Percentiles rank a stretch among this genome's conserved stretches.
These are phyloP conservation scores for Periparus ater DNA, from an alignment of 2,797 vertebrate species.

Conservation along the genomic window DNA sequence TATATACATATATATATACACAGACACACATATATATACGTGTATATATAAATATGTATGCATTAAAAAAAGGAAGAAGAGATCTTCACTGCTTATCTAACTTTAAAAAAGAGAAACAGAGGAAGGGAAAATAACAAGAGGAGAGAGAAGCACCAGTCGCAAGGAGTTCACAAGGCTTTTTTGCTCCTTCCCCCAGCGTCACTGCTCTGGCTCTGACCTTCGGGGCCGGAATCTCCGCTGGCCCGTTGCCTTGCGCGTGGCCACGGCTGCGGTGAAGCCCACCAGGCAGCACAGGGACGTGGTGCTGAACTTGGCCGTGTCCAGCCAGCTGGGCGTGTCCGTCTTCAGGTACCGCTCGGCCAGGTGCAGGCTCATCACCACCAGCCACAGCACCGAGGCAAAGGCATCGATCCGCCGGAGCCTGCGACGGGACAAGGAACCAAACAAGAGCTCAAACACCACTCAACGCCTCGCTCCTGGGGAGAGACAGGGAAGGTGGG, in stretches of 20 bases:
- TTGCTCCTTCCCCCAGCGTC: constrained; percentile 70
- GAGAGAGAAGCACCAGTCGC: constrained; percentile 50
- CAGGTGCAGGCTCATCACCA: constrained; percentile 85
- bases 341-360: constrained; percentile 79
- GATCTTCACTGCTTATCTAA: constrained; percentile 57
- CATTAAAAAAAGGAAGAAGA: neutral
- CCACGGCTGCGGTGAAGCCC: constrained; percentile 89
- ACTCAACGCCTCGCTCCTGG: rapidly evolving
- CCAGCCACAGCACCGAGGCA: constrained; percentile 88
- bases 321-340: constrained; percentile 80
- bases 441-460: neutral
- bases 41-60: neutral
- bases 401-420: constrained; percentile 91
- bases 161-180: constrained; percentile 61
- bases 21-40: rapidly evolving
- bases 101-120: neutral
- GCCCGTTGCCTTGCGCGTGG: constrained; percentile 85
- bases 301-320: constrained; percentile 82
- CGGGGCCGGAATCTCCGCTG: constrained; percentile 87
- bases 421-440: constrained; percentile 64
- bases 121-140: neutral
- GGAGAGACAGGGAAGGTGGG: neutral
- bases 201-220: constrained; percentile 97
- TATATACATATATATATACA: rapidly evolving
- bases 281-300: constrained; percentile 90